These are phyloP conservation scores for Myiozetetes cayanensis DNA, from an alignment of 2,113 vertebrate genomes.

Conservation along the genomic window DNA sequence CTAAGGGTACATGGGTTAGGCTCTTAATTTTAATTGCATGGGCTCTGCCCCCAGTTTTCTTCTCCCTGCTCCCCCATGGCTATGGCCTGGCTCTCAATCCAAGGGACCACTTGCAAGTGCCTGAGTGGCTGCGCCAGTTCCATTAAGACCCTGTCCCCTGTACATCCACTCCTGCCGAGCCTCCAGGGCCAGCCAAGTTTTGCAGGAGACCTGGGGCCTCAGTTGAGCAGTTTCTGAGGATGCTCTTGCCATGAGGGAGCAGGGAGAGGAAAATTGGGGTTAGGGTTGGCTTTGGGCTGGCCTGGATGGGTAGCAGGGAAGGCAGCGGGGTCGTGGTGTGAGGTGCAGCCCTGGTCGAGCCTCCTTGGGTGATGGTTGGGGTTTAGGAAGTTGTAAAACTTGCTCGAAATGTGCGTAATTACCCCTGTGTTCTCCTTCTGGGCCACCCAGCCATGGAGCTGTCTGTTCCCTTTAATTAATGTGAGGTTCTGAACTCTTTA, in stretches of 20 bases:
- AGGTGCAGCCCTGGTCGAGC: not conserved
- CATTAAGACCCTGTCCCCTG: not conserved
- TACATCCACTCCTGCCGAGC: not conserved
- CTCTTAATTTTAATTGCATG: rapidly evolving
- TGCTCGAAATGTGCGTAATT: not conserved
- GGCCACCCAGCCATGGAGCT: not conserved
- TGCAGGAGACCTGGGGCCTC: no score
- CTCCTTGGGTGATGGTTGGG: not conserved
- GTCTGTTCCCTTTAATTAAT: not conserved
- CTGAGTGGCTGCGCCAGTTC: rapidly evolving
- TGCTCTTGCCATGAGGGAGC: not conserved
- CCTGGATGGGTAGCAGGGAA: not conserved
- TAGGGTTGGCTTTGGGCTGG: not conserved
- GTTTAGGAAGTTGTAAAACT: not conserved
- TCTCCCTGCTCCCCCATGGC: not conserved
- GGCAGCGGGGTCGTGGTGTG: not conserved
- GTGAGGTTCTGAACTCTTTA: not conserved
- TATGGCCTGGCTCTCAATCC: not conserved
- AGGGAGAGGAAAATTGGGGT: not conserved
- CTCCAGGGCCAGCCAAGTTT: not conserved
- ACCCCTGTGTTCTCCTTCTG: not conserved
- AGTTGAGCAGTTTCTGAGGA: no score
- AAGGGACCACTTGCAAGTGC: rapidly evolving
- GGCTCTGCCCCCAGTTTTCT: not conserved
- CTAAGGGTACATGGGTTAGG: not conserved